Conservation (phyloP, 2,113 vertebrate genomes). For the Penelope pileata region DNA sequence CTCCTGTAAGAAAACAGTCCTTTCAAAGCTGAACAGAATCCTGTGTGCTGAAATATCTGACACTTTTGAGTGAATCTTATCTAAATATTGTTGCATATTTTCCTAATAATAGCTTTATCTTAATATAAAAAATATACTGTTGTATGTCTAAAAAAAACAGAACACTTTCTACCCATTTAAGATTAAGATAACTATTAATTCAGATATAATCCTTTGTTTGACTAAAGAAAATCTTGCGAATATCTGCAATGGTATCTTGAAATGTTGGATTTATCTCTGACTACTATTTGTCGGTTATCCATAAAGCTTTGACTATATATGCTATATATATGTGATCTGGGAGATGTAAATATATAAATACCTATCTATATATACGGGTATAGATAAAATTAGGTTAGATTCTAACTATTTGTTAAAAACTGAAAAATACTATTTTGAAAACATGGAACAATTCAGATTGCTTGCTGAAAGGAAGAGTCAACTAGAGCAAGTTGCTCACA, state of each 20-base stretch:
- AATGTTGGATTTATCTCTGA: neutral
- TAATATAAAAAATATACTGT: neutral
- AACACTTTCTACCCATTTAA: neutral
- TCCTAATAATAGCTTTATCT: neutral
- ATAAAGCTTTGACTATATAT: neutral
- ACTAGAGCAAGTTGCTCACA: neutral
- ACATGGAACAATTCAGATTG: neutral
- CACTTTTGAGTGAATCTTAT: neutral
- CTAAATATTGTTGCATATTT: neutral
- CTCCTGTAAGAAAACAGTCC: neutral
- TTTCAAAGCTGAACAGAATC: neutral
- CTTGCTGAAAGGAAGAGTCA: neutral
- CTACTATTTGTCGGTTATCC: neutral
- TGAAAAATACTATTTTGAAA: neutral
- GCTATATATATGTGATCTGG: neutral
- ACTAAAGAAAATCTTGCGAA: neutral
- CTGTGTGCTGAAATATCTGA: neutral
- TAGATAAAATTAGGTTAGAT: neutral
- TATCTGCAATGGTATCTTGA: neutral
- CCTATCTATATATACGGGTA: neutral
- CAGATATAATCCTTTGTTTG: neutral
- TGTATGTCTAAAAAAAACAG: neutral
- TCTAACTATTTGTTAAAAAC: neutral
- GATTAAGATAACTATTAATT: neutral
- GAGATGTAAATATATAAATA: neutral